phyloP scores from a whole-genome alignment of 2,888 invertebrate species.

The Lissocephala sabroskyi region DNA sequence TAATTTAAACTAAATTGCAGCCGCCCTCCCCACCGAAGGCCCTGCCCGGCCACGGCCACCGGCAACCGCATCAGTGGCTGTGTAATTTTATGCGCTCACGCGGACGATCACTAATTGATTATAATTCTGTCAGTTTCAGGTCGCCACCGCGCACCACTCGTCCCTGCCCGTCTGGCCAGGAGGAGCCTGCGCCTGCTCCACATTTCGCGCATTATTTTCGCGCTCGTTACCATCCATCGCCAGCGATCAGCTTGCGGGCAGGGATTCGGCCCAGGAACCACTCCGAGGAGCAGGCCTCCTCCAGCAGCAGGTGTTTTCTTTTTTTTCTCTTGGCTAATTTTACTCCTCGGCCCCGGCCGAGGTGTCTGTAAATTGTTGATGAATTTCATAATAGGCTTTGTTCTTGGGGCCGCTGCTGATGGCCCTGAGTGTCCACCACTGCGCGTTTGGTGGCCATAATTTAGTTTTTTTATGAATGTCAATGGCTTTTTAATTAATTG shows the following conservation, averaged over 20 bases:
- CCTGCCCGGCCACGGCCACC: not conserved
- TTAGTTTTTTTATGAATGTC: conserved; percentile 48
- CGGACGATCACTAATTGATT: conserved; percentile 58
- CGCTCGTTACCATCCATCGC: conserved; percentile 44
- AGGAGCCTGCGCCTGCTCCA: conserved; percentile 29
- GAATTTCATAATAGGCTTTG: conserved; percentile 45
- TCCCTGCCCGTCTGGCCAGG: not conserved
- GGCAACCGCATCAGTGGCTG: conserved; percentile 15
- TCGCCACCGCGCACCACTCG: conserved; percentile 39
- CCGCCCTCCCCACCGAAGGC: conserved; percentile 19
- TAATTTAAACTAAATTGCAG: conserved; percentile 69
- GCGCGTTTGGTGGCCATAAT: conserved; percentile 38
- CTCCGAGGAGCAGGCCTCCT: not conserved
- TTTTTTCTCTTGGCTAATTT: conserved; percentile 42
- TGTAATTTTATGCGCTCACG: conserved; percentile 65
- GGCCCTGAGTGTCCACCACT: too few species aligned
- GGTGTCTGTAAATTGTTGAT: conserved; percentile 51
- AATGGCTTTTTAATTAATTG: conserved; percentile 61
- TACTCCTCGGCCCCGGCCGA: conserved; percentile 10
- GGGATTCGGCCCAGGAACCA: not conserved
- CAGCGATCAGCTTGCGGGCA: not conserved
- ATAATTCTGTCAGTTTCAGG: conserved; percentile 54
- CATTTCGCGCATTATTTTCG: conserved; percentile 59
- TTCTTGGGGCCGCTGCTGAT: conserved; percentile 12
- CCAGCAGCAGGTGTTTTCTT: conserved; percentile 47